Conservation (phyloP, 2,888 invertebrate genomes). For the Melitaea athalia region DNA sequence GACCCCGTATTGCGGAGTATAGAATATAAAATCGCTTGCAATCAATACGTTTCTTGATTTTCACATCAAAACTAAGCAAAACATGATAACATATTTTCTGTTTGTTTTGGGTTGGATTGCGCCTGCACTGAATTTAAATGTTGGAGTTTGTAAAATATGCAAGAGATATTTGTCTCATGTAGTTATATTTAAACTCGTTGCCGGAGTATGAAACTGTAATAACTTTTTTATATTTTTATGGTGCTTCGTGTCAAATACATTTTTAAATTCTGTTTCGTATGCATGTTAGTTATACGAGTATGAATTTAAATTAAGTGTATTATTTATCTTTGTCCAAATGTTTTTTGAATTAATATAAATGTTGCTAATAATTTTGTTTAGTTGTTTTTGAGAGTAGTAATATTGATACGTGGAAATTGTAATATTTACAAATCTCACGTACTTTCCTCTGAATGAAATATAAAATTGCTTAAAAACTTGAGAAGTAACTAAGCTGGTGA, state of each 20-base stretch:
- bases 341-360: constrained; percentile 1
- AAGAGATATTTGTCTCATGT: constrained; percentile 45
- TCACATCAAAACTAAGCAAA: constrained; percentile 35
- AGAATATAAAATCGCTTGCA: constrained; percentile 27
- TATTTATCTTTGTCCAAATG: background rate
- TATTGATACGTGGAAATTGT: too few species aligned
- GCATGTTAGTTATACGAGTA: constrained; percentile 18
- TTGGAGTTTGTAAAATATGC: constrained; percentile 56
- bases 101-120: constrained; percentile 40
- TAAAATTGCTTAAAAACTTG: constrained; percentile 18
- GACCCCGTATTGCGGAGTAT: constrained; percentile 17
- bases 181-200: constrained; percentile 53
- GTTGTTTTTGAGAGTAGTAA: too few species aligned
- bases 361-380: background rate
- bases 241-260: constrained; percentile 34
- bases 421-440: too few species aligned
- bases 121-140: constrained; percentile 65
- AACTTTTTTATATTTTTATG: constrained; percentile 41
- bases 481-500: constrained; percentile 26
- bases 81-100: constrained; percentile 45
- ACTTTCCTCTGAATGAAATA: background rate
- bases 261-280: constrained; percentile 28
- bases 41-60: constrained; percentile 20
- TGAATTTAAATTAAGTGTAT: constrained; percentile 22
- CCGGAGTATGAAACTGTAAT: constrained; percentile 34